Conservation (phyloP, 2,113 vertebrate species). For the Megaceryle torquata region DNA sequence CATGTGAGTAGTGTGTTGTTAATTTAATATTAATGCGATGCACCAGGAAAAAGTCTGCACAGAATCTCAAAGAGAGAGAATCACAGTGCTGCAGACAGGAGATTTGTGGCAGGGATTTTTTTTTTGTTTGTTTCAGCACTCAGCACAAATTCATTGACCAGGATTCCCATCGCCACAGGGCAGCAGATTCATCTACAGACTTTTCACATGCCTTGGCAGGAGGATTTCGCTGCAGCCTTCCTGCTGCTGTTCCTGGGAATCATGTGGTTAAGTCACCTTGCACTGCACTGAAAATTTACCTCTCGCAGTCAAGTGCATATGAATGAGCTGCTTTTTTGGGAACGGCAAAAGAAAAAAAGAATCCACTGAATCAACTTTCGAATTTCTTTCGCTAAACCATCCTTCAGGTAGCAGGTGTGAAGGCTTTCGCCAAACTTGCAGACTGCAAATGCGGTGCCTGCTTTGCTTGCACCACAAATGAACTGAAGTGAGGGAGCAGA, state of each 20-base stretch:
- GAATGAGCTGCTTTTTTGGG: slow-evolving; percentile 55
- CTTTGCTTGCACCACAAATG: not conserved
- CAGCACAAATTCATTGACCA: slow-evolving; percentile 6
- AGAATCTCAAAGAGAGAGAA: slow-evolving; percentile 60
- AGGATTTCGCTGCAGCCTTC: slow-evolving; percentile 4
- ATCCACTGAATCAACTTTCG: slow-evolving; percentile 39
- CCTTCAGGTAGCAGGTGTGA: slow-evolving; percentile 40
- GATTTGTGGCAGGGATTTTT: not conserved
- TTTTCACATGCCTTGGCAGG: not conserved
- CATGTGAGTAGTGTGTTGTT: slow-evolving; percentile 67
- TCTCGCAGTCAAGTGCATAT: slow-evolving; percentile 34
- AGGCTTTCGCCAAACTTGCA: not conserved
- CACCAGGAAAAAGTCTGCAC: slow-evolving; percentile 60
- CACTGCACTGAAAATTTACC: slow-evolving; percentile 32
- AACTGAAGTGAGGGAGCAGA: not conserved
- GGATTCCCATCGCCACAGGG: not conserved
- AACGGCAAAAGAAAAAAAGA: slow-evolving; percentile 27
- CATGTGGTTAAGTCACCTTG: slow-evolving; percentile 44
- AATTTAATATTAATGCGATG: slow-evolving; percentile 74
- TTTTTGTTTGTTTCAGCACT: slow-evolving; percentile 15
- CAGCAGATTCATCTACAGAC: not conserved
- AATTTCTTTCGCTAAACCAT: slow-evolving; percentile 42
- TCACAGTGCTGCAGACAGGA: slow-evolving; percentile 23
- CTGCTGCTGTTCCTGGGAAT: not conserved
- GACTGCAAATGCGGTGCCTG: not conserved